Evolutionary conservation across 2,797 vertebrate species (phyloP), one percentile per base, ranked within the genome.

Genomic region (Corythornis leucogaster): DNA sequence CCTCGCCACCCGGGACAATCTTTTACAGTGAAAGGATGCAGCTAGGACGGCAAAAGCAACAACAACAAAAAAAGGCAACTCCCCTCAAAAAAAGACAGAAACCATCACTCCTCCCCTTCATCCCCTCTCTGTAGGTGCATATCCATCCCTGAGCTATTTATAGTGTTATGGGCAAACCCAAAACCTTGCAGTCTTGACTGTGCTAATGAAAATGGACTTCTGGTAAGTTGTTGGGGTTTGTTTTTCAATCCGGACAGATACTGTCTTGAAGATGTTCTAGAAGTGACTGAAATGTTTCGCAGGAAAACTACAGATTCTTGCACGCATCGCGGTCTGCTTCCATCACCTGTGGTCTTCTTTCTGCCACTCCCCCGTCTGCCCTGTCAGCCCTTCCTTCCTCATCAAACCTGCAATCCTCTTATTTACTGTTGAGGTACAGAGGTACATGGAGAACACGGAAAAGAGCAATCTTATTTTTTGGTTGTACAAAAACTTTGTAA

Each of bases 401-500:
- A 80, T 70, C 92, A 73, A 61, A 79, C 86, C 93, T 94, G 28
- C 57, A 62, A 54, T 73, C 80, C 74, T 80, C 69, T 87, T 90
- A 51, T 89, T 95, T 90, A 80, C 94, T 76, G 63, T 89, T 73
- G 67, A 94, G 87, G 82, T 93, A 89, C 89, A 90, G 89, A 96
- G 91, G 95, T 96, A 96, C 95, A 93, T 1, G 63, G 85, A 94
- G 86, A 95, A 93, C 90, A 33, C 45, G 91, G 73, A 74, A 38
- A 91, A 95, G 95, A 96, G 89, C 92, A 81, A 93, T 96, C 94
- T 94, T 95, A 93, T 95, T 54, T 97, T 92, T 91, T 95, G 96
- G 95, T 95, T 90, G 89, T 96, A 96, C 93, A 96, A 96, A 96
- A 96, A 96, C 96, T 95, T 93, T 89, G 94, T 95, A 95, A 97